Conservation (phyloP, 2,113 vertebrate genomes). For the Xiphophorus couchianus region DNA sequence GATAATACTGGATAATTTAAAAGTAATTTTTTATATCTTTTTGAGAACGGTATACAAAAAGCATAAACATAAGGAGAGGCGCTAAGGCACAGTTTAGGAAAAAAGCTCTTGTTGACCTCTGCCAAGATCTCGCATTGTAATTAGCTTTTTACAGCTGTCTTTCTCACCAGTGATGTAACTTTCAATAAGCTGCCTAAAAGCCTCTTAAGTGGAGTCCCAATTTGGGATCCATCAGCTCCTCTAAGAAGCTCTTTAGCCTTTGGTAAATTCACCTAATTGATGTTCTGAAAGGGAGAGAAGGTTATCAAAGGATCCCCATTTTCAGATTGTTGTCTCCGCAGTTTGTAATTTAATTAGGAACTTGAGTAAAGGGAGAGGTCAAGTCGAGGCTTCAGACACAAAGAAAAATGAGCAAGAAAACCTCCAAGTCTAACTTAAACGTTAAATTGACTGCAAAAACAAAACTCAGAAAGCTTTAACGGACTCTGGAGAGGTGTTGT, state of each 20-base stretch:
- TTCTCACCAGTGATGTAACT: slow-evolving; percentile 2
- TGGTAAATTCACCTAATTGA: neutral
- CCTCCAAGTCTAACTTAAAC: neutral
- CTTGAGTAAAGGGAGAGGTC: neutral
- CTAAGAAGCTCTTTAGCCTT: neutral
- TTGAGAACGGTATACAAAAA: too few relatives aligned
- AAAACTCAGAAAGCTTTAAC: neutral
- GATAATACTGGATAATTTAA: too few relatives aligned
- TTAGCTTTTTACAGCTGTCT: neutral
- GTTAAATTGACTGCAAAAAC: neutral
- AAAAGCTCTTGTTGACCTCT: too few relatives aligned
- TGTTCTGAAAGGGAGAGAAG: slow-evolving; percentile 1
- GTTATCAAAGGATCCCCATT: neutral
- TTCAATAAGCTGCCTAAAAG: neutral
- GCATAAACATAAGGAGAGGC: neutral
- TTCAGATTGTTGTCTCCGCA: neutral
- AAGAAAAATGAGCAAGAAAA: neutral
- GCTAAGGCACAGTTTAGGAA: neutral
- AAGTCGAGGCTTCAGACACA: neutral
- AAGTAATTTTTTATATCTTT: too few relatives aligned
- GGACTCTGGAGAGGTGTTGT: neutral
- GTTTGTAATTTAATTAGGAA: neutral
- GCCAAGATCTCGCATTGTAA: neutral
- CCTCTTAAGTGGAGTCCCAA: neutral
- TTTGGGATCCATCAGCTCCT: neutral